A percentile compares a stretch with the other conserved stretches of the same genome.
These are phyloP conservation scores for Cheilosia vulpina DNA, from an alignment of 2,888 invertebrate genomes.

Conservation along the genomic window DNA sequence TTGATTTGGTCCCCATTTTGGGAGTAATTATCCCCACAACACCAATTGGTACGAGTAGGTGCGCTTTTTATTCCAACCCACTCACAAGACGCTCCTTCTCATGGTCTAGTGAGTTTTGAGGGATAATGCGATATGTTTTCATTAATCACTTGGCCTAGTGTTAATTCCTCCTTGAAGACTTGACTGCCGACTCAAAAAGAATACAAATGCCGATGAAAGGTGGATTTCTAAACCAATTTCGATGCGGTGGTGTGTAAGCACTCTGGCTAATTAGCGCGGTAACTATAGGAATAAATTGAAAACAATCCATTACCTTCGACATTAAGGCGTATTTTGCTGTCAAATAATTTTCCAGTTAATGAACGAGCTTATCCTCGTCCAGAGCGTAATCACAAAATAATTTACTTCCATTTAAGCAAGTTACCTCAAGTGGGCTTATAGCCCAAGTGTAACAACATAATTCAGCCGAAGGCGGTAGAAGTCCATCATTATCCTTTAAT, in stretches of 20 bases:
- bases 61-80: background rate
- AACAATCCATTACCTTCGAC: background rate
- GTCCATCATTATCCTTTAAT: background rate
- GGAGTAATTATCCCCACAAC: no score
- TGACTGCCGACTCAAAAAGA: no score
- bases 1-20: no score
- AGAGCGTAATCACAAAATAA: background rate
- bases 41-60: background rate
- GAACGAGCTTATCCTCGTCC: background rate
- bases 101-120: conserved; percentile 4
- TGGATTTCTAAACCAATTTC: conserved; percentile 7
- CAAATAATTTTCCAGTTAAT: background rate
- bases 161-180: background rate
- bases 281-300: background rate
- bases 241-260: background rate
- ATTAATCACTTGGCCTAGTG: conserved; percentile 7
- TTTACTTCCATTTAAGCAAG: background rate
- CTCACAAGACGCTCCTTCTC: background rate
- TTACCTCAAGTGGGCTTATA: no score
- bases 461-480: no score
- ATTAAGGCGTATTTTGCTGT: background rate
- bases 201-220: conserved; percentile 11
- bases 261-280: background rate
- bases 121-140: background rate
- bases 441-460: no score